These are phyloP conservation scores for Bagarius yarrelli DNA, from an alignment of 2,113 vertebrate species.

Conservation along the genomic window DNA sequence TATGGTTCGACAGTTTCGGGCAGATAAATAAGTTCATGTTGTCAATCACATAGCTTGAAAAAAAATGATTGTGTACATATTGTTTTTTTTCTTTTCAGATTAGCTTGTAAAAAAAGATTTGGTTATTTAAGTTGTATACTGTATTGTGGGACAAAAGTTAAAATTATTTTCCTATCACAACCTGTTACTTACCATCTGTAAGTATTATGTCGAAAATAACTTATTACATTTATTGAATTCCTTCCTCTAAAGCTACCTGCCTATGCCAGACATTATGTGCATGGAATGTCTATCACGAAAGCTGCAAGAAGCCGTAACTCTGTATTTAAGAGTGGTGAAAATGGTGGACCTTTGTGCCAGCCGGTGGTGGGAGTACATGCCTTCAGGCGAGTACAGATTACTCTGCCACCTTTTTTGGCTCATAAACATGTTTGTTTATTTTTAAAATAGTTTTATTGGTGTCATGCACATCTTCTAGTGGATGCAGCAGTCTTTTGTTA, in stretches of 20 bases:
- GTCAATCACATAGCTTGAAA: not conserved
- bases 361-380: slow-evolving; percentile 99
- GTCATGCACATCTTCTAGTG: not conserved
- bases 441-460: not conserved
- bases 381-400: slow-evolving; percentile 79
- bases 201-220: too few species aligned
- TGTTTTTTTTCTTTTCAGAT: not conserved
- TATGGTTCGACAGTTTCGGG: too few species aligned
- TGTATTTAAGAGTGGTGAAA: slow-evolving; percentile 93
- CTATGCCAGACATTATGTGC: slow-evolving; percentile 97
- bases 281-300: slow-evolving; percentile 97
- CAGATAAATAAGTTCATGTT: not conserved
- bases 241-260: slow-evolving; percentile 82
- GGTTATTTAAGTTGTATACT: not conserved
- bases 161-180: not conserved
- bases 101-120: not conserved
- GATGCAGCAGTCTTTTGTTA: not conserved
- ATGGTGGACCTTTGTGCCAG: slow-evolving; percentile 97
- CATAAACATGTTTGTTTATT: not conserved
- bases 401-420: not conserved
- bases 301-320: slow-evolving; percentile 90
- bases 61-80: not conserved
- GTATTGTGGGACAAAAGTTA: not conserved
- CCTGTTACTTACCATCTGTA: too few species aligned
- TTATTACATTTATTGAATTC: slow-evolving; percentile 8